Conservation (phyloP, 2,113 vertebrate genomes). For the Oceanodroma tethys region DNA sequence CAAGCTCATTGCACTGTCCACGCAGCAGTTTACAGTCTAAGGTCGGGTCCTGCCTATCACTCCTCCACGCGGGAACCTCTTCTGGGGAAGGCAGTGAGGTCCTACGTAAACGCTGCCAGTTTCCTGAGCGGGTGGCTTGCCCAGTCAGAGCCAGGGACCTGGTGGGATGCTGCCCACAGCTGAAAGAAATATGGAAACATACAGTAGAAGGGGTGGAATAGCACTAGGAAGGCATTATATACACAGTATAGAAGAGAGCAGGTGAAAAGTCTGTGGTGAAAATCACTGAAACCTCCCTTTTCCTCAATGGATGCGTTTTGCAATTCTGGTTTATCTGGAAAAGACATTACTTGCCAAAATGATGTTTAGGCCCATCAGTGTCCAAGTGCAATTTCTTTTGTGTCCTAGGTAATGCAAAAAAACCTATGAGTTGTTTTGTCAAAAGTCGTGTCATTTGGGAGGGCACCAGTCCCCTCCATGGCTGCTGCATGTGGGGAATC, state of each 20-base stretch:
- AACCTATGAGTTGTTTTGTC: background rate
- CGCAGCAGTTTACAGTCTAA: fast-evolving
- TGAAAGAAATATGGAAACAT: background rate
- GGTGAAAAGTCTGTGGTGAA: background rate
- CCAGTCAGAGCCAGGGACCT: background rate
- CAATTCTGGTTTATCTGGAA: background rate
- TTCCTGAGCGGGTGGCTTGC: background rate
- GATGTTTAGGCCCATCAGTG: background rate
- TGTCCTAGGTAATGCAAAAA: background rate
- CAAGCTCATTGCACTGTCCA: background rate
- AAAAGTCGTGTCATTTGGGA: background rate
- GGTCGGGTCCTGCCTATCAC: background rate
- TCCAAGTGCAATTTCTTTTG: background rate
- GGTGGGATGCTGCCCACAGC: background rate
- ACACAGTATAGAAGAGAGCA: fast-evolving
- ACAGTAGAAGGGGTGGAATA: background rate
- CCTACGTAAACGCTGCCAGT: fast-evolving
- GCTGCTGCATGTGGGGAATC: background rate
- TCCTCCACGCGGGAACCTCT: fast-evolving
- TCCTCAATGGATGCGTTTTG: background rate
- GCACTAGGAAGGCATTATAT: background rate
- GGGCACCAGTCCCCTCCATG: background rate
- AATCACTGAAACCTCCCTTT: background rate
- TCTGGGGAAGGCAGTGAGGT: background rate
- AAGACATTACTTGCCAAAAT: background rate